A percentile compares a stretch with the other conserved stretches of the same genome.
Evolutionary conservation across 2,113 vertebrate species (phyloP).

Genomic region (Prunella himalayana): DNA sequence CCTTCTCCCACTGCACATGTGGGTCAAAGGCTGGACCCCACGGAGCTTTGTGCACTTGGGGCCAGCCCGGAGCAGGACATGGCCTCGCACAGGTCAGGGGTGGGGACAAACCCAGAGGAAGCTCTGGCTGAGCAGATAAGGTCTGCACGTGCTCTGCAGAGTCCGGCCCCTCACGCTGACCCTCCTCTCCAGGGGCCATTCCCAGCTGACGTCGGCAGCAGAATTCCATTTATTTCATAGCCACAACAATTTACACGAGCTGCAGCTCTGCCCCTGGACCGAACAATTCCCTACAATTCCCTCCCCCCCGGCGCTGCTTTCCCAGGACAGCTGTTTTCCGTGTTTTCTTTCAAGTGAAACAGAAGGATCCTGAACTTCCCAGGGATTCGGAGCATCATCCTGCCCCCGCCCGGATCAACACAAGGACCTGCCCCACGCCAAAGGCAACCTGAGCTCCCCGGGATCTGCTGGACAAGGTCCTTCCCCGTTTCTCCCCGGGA

Average conservation of each 20-base stretch:
- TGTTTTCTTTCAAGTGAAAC: background rate
- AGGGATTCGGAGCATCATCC: background rate
- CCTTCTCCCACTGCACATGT: accelerated
- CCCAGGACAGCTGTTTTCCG: background rate
- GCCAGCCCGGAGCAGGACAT: accelerated
- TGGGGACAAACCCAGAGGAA: background rate
- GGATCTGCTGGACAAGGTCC: accelerated
- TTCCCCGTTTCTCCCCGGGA: accelerated
- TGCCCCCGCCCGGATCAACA: background rate
- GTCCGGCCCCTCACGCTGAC: accelerated
- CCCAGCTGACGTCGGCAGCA: background rate
- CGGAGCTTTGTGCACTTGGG: accelerated
- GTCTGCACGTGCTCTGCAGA: accelerated
- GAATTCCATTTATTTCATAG: background rate
- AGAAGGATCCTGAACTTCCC: background rate
- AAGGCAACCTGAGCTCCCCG: background rate
- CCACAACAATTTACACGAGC: background rate
- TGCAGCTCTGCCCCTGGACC: background rate
- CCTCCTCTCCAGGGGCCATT: background rate
- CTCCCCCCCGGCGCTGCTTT: background rate
- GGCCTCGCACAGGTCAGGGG: background rate
- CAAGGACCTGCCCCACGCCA: accelerated
- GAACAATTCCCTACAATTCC: background rate
- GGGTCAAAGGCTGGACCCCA: background rate
- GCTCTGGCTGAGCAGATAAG: background rate